Conservation (phyloP, 2,888 invertebrate genomes). For the Pandemis heparana region DNA sequence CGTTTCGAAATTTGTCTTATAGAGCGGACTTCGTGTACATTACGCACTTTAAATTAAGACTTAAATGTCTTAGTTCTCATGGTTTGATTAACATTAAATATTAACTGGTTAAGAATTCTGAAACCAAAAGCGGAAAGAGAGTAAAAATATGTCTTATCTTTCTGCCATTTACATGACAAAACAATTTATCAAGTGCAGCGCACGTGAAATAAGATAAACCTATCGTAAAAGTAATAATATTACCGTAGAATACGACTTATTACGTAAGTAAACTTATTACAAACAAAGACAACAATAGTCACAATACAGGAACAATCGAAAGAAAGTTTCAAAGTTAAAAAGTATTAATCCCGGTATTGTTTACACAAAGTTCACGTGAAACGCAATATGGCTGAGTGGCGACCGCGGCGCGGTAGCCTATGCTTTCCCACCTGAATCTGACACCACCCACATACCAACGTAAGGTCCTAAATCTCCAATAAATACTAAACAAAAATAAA, state of each 20-base stretch:
- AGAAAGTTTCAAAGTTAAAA: constrained; percentile 58
- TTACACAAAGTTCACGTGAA: constrained; percentile 77
- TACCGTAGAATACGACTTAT: not conserved
- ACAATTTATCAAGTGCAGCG: not conserved
- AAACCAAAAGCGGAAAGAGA: not conserved
- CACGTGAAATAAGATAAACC: not conserved
- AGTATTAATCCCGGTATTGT: constrained; percentile 68
- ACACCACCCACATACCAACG: constrained; percentile 66
- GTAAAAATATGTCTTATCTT: not conserved
- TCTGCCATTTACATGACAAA: not conserved
- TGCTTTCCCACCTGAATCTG: constrained; percentile 85
- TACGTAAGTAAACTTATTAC: constrained; percentile 5
- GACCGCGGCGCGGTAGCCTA: constrained; percentile 83
- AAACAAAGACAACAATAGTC: not conserved
- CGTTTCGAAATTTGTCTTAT: constrained; percentile 32
- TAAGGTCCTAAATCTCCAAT: constrained; percentile 64
- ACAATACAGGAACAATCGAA: constrained; percentile 49
- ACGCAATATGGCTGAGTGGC: constrained; percentile 77
- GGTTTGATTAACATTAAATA: constrained; percentile 12
- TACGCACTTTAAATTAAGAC: constrained; percentile 15
- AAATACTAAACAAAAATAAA: constrained; percentile 58
- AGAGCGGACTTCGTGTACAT: constrained; percentile 8
- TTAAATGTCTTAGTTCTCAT: constrained; percentile 14
- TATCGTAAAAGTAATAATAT: not conserved
- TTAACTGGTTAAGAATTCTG: not conserved